Evolutionary conservation across 2,797 vertebrate species (phyloP), one percentile per base, ranked within the genome.

Genomic region (Echeneis naucrates): DNA sequence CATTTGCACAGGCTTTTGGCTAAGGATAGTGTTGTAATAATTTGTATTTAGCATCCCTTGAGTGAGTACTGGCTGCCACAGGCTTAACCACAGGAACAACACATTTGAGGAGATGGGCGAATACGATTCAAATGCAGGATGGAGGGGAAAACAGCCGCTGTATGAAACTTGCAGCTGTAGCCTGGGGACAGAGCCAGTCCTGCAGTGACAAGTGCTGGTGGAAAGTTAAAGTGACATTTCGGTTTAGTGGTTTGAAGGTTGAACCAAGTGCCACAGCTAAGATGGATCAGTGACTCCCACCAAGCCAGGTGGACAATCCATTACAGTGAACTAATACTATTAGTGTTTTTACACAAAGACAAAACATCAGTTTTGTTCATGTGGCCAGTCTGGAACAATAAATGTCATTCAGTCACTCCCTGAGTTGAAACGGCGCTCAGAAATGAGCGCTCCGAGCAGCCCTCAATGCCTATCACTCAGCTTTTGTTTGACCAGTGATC

Each of bases 181-280:
- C 85, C 82, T 44, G 66, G 75, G 70, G 85, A 85, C 73, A 74
- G 73, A 76, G 77, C 76, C 72, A 37, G 80, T 82, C 79, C 73
- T 81, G 74, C 73, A 71, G 85, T 88, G 86, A 89, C 84, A 80
- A 87, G 88, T 80, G 79, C 83, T 70, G 24, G 75, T 33, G 32
- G 58, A 82, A 83, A 90, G 80, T 76, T 80, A 68, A 89, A 89
- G 82, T 93, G 91, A 90, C 90, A 90, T 91, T 93, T 92, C 77
- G 85, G 86, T 87, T 86, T 83, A 76, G 75, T 37, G 56, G 63
- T 84, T 83, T 90, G 88, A 90, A 90, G 47, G 55, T 58, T 86
- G 81, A 87, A 85, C 80, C 68, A 75, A 85, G 78, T 68, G 74
- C 68, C 79, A 50, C 68, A 74, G 82, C 70, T 14, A 77, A 73